phyloP scores from a whole-genome alignment of 1,140 invertebrate genomes.

The Habropoda laboriosa region DNA sequence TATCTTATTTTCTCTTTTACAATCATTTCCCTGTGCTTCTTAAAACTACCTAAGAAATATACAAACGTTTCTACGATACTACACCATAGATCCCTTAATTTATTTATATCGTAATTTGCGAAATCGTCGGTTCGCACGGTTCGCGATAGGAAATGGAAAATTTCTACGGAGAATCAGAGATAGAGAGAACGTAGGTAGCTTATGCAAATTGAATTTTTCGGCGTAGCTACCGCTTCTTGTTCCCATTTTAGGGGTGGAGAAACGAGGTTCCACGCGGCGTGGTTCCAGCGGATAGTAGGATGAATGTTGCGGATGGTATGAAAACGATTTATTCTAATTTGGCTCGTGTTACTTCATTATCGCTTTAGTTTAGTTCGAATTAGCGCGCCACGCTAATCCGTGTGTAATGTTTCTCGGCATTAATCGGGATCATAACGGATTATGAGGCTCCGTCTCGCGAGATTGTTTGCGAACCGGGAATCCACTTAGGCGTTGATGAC shows the following conservation, averaged over 20 bases:
- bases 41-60: too few relatives aligned
- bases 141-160: too few relatives aligned
- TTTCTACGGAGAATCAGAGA: neutral
- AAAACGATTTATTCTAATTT: slow-evolving; percentile 28
- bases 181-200: neutral
- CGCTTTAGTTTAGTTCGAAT: slow-evolving; percentile 23
- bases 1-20: too few relatives aligned
- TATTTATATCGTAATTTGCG: too few relatives aligned
- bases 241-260: neutral
- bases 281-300: neutral
- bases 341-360: slow-evolving; percentile 26
- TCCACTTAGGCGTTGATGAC: slow-evolving; percentile 1
- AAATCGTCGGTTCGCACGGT: too few relatives aligned
- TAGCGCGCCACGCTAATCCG: slow-evolving; percentile 36
- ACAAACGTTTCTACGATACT: too few relatives aligned
- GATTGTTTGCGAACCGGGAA: slow-evolving; percentile 19
- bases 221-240: neutral
- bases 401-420: slow-evolving; percentile 54
- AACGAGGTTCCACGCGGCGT: neutral
- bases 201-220: neutral
- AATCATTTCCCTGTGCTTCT: too few relatives aligned
- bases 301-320: neutral
- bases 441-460: slow-evolving; percentile 49
- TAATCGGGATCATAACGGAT: slow-evolving; percentile 58
- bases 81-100: too few relatives aligned